Evolutionary conservation across 2,113 vertebrate species (phyloP).

Genomic region (Cavia porcellus): DNA sequence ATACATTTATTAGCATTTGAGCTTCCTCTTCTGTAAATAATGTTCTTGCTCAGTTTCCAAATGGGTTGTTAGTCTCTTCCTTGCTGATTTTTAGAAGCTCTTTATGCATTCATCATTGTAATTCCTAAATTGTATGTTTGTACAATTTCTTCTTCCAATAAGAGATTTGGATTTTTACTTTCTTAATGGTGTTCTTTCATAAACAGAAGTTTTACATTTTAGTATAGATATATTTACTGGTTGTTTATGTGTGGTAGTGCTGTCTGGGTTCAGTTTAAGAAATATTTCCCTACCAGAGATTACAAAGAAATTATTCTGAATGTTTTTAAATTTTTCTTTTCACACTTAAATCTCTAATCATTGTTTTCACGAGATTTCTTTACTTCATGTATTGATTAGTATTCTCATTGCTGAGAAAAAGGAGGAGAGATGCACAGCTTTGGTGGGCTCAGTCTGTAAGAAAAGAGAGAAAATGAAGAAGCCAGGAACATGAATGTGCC

Average conservation of each 20-base stretch:
- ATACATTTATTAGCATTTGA: background rate
- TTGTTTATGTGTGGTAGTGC: background rate
- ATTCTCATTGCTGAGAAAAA: background rate
- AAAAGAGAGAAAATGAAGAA: background rate
- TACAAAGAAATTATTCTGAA: background rate
- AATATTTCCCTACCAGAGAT: constrained; percentile 3
- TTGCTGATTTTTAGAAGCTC: background rate
- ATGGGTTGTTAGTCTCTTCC: background rate
- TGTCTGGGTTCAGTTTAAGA: constrained; percentile 6
- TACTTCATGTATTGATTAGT: background rate
- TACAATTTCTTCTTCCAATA: background rate
- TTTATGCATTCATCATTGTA: background rate
- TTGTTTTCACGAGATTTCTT: constrained; percentile 14
- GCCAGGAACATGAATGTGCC: background rate
- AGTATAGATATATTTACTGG: background rate
- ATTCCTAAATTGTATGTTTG: background rate
- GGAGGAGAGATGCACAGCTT: background rate
- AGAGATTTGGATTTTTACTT: background rate
- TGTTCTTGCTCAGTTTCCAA: background rate
- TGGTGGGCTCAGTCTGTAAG: background rate
- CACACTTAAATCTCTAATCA: constrained; percentile 7
- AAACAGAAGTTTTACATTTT: constrained; percentile 10
- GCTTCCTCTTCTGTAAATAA: background rate
- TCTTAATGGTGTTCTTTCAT: background rate
- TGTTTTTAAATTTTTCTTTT: constrained; percentile 25